These are phyloP conservation scores for Cydia strobilella DNA, from an alignment of 1,140 invertebrate genomes.

Conservation along the genomic window DNA sequence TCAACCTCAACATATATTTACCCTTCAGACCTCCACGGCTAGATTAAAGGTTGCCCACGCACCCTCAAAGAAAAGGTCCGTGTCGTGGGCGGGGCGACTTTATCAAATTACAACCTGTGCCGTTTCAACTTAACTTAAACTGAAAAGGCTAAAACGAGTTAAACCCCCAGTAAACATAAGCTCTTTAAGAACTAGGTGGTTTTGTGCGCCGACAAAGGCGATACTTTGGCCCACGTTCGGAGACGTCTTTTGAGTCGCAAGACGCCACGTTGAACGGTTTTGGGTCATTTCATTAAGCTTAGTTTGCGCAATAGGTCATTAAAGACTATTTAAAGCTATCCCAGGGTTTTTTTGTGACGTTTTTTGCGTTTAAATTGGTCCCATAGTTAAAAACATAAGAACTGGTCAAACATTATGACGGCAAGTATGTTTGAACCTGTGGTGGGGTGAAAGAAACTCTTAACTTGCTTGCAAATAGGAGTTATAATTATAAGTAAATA, in stretches of 20 bases:
- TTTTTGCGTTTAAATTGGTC: slow-evolving; percentile 13
- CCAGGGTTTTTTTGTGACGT: not conserved
- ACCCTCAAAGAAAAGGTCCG: slow-evolving; percentile 64
- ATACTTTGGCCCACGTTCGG: slow-evolving; percentile 49
- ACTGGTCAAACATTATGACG: not conserved
- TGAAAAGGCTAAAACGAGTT: not conserved
- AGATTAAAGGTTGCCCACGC: slow-evolving; percentile 62
- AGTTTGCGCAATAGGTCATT: slow-evolving; percentile 20
- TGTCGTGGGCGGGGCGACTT: slow-evolving; percentile 71
- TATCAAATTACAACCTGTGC: slow-evolving; percentile 78
- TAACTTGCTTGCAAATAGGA: too few relatives aligned
- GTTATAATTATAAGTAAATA: too few relatives aligned
- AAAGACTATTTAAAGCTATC: not conserved
- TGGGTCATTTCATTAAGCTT: slow-evolving; percentile 9
- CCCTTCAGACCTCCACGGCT: slow-evolving; percentile 39
- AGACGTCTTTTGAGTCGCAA: slow-evolving; percentile 44
- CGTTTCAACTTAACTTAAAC: not conserved
- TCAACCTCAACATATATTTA: slow-evolving; percentile 27
- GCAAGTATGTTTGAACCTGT: not conserved
- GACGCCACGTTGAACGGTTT: slow-evolving; percentile 20
- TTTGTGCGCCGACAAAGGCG: slow-evolving; percentile 71
- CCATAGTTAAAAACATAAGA: not conserved
- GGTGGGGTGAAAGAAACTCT: too few relatives aligned
- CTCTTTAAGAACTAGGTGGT: slow-evolving; percentile 35
- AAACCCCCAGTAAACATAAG: not conserved